Base-by-base conservation (phyloP, 2,888 invertebrate species). In the Drosophila neotestacea region DNA sequence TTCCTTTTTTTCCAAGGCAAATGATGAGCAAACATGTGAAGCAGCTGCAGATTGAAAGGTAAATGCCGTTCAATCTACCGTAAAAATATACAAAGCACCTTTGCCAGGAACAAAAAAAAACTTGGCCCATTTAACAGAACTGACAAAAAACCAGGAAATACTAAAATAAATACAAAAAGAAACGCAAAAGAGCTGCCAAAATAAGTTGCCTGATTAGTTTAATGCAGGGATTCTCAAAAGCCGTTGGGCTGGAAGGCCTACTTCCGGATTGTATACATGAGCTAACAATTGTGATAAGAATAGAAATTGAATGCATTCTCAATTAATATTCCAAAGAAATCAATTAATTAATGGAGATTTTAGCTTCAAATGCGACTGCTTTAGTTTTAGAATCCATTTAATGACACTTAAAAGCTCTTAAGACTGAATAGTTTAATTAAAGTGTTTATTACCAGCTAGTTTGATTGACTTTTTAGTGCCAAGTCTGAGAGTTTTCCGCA, bases 181-280 rank as follows among this genome's bases (percentile, higher is more conserved):
- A 58, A 42, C 32, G 16, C 50, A 38, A 58, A 65, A 46, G 13
- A 48, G 59, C 42, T 76, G 69, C 46, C 63, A 64, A 64, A 72
- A 77, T 70, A 77, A 76, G 61, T 61, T 64, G 52, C 60, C 73
- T 73, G 82, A 81, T 82, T 79, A 73, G 70, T 75, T 83, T 74
- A 67, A 63, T 73, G 70, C 61, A 63, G 60, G 65, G 55, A 47
- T 59, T 59, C 52, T 66, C 47, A 41, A 28, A 51, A 63, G 54
- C 68, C 82, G 83, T 52, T 84, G 83, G 72, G 13, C 78, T 68
- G 85, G 79, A 84, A 83, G 81, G 73, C 79, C 81, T 69, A 75
- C 62, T 71, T 79, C 22, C 59, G 28, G 16, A 1, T 2, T 22
- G 22, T 22, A 22, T 22, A 46, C 3, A 39, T n/a, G 7, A 32